These are phyloP conservation scores for Auanema sp. DNA, from an alignment of 2,888 invertebrate genomes.

Conservation along the genomic window DNA sequence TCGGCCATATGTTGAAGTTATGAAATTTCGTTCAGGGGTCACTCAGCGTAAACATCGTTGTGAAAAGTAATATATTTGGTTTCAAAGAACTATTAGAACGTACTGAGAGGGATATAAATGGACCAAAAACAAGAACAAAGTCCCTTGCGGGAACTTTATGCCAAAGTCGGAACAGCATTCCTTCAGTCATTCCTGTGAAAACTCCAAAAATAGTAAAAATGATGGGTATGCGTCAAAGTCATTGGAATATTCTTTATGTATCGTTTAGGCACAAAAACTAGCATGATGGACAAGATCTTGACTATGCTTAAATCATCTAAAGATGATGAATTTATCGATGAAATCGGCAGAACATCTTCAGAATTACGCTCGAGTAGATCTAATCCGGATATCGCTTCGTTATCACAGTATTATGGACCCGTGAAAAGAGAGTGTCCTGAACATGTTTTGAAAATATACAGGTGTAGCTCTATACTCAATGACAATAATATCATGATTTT, in stretches of 20 bases:
- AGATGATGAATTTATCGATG: slow-evolving; percentile 44
- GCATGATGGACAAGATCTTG: slow-evolving; percentile 60
- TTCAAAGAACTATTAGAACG: slow-evolving; percentile 48
- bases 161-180: slow-evolving; percentile 21
- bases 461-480: slow-evolving; percentile 10
- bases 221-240: not conserved
- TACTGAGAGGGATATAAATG: slow-evolving; percentile 18
- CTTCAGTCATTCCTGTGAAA: slow-evolving; percentile 37
- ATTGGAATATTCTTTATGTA: not conserved
- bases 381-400: slow-evolving; percentile 65
- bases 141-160: not conserved
- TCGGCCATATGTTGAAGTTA: not conserved
- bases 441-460: slow-evolving; percentile 82
- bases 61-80: slow-evolving; percentile 89
- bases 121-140: slow-evolving; percentile 20
- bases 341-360: slow-evolving; percentile 25
- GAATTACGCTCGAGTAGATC: slow-evolving; percentile 61
- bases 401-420: slow-evolving; percentile 56
- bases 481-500: not conserved
- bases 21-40: slow-evolving; percentile 26
- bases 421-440: slow-evolving; percentile 75
- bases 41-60: slow-evolving; percentile 79
- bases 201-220: slow-evolving; percentile 14
- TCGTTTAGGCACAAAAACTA: slow-evolving; percentile 28
- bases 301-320: slow-evolving; percentile 52